These are phyloP conservation scores for Mamestra brassicae DNA, from an alignment of 2,888 invertebrate species.

Conservation along the genomic window DNA sequence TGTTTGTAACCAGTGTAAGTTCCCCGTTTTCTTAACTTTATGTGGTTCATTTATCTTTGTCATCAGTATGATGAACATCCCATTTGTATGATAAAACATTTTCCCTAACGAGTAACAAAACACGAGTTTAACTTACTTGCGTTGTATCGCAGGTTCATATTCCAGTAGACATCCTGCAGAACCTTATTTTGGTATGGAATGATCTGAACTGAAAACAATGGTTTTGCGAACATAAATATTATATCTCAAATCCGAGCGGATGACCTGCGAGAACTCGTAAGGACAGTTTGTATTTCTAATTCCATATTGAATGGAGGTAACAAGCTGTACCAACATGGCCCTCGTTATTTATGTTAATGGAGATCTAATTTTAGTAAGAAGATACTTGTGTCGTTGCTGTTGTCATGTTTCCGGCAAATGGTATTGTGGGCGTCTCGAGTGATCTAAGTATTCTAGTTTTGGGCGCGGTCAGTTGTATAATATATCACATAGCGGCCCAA, in stretches of 20 bases:
- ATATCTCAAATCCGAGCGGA: neutral
- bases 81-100: too few species aligned
- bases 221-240: slow-evolving; percentile 16
- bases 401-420: slow-evolving; percentile 19
- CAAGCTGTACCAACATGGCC: slow-evolving; percentile 6
- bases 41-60: too few species aligned
- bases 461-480: slow-evolving; percentile 76
- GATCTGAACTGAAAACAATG: neutral
- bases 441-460: slow-evolving; percentile 65
- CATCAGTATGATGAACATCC: too few species aligned
- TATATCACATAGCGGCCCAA: slow-evolving; percentile 81
- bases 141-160: too few species aligned
- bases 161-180: neutral
- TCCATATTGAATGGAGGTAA: neutral
- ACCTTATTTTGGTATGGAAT: neutral
- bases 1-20: too few species aligned
- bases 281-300: neutral
- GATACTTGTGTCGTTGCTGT: neutral
- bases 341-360: slow-evolving; percentile 36
- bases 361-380: slow-evolving; percentile 22
- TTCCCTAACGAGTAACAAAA: too few species aligned
- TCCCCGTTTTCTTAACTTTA: too few species aligned
- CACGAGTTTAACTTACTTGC: too few species aligned
- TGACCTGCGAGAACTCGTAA: neutral
- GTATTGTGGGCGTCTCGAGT: slow-evolving; percentile 67